Evolutionary conservation across 1,140 invertebrate genomes (phyloP), one percentile per base, ranked within the genome.

Genomic region (Solen grandis): DNA sequence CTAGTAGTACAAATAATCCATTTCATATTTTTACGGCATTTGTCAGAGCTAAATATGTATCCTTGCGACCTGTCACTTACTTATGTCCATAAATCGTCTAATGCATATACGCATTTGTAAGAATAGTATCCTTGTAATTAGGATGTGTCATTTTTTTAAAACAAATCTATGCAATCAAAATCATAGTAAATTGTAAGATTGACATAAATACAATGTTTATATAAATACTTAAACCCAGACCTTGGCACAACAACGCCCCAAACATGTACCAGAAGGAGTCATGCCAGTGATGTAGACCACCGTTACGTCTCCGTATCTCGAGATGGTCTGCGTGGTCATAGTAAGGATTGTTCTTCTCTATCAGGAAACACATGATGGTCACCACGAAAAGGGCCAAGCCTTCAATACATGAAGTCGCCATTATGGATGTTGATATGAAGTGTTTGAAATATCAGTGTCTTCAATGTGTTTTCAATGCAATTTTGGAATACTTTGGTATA

Each of bases 201-300:
- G 5, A 65, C 27, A 8, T 33, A 16, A 16, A 8, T 13, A 27
- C 14, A 14, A 13, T 16, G 25, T 33, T 33, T 13, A 65, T 14
- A 14, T 65, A 33, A 65, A 14, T 60, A 41, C 22, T 29, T n/a
- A 22, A 38, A 3, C 2, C 60, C 80, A 16, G 59, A 85, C 84
- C 84, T 73, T 82, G 84, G 10, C 62, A 60, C 1, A 85, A 66
- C 3, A 85, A 13, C 19, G 73, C 78, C n/a, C 84, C 84, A 59
- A 72, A 85, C 50, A 83, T 66, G 55, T 83, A 83, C 84, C 81
- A 84, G 27, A 84, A 79, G 25, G 75, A 35, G 38, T n/a, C 46
- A 19, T 54, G 50, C 31, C 27, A 76, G 2, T 41, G 25, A 55
- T 76, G n/a, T n/a, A n/a, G n/a, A n/a, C n/a, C n/a, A n/a, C n/a